phyloP scores from a whole-genome alignment of 2,113 vertebrate species.

The Coryphaenoides rupestris region DNA sequence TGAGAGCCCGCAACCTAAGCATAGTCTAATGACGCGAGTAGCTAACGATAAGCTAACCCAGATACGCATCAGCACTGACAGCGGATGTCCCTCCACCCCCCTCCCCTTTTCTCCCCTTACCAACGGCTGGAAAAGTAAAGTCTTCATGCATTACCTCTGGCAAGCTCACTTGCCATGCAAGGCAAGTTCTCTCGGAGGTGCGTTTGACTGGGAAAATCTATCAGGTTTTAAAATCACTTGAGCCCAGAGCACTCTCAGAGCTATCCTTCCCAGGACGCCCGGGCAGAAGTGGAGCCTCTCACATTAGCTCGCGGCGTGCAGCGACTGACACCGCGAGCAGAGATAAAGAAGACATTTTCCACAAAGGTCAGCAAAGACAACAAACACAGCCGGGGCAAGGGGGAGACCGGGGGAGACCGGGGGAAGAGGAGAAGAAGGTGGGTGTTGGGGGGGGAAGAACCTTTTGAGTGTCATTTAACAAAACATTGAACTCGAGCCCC shows the following conservation, averaged over 20 bases:
- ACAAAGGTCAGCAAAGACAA: conserved; percentile 21
- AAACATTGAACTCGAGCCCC: conserved; percentile 2
- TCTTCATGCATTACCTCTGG: background rate
- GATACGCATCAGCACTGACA: too few relatives aligned
- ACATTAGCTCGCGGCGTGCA: background rate
- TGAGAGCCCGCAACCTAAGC: conserved; percentile 4
- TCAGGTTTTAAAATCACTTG: conserved; percentile 11
- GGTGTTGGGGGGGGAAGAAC: background rate
- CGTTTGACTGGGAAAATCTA: conserved; percentile 22
- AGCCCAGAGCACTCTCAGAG: conserved; percentile 1
- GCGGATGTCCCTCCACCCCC: too few relatives aligned
- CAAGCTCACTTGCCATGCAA: background rate
- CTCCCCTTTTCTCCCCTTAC: background rate
- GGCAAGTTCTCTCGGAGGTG: conserved; percentile 6
- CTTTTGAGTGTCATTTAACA: conserved; percentile 12
- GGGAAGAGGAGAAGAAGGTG: background rate
- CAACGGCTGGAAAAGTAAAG: background rate
- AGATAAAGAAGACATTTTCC: conserved; percentile 19
- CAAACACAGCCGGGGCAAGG: conserved; percentile 7
- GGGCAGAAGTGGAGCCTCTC: background rate
- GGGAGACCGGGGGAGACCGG: background rate
- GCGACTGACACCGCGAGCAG: conserved; percentile 6
- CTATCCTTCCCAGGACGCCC: conserved; percentile 2
- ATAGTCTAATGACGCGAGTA: conserved; percentile 1
- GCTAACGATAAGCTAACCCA: too few relatives aligned